phyloP scores from a whole-genome alignment of 2,888 invertebrate species.

The Chaitophorus viminalis region DNA sequence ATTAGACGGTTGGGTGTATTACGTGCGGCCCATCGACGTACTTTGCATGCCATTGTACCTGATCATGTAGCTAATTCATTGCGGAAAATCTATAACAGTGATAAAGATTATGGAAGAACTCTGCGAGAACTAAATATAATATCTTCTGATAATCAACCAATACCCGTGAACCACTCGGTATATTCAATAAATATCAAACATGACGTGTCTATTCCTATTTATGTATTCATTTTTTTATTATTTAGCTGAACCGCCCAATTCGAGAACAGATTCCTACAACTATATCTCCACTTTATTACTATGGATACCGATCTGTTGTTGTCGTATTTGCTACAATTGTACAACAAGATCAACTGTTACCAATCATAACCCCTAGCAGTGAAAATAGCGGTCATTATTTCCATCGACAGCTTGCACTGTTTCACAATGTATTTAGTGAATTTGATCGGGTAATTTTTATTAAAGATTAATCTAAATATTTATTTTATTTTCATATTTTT shows the following conservation, averaged over 20 bases:
- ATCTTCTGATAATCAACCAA: not conserved
- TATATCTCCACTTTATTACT: constrained; percentile 13
- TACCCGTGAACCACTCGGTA: not conserved
- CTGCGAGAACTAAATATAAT: not conserved
- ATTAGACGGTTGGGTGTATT: constrained; percentile 24
- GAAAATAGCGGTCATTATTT: not conserved
- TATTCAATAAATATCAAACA: too few species aligned
- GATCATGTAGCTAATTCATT: constrained; percentile 24
- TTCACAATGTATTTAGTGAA: constrained; percentile 93
- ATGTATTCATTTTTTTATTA: not conserved
- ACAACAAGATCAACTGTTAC: not conserved
- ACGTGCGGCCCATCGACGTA: constrained; percentile 28
- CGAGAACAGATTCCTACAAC: not conserved
- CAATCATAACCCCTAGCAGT: not conserved
- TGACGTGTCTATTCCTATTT: too few species aligned
- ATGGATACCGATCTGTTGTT: constrained; percentile 14
- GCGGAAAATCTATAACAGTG: not conserved
- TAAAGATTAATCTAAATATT: not conserved
- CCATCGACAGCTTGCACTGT: constrained; percentile 79
- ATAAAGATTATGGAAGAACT: not conserved
- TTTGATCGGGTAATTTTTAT: constrained; percentile 81
- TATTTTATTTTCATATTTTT: too few species aligned
- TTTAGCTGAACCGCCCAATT: not conserved
- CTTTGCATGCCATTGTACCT: constrained; percentile 15
- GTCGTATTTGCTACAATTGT: constrained; percentile 23